Evolutionary conservation across 2,888 invertebrate species (phyloP).

Genomic region (Cephus rjabovi): DNA sequence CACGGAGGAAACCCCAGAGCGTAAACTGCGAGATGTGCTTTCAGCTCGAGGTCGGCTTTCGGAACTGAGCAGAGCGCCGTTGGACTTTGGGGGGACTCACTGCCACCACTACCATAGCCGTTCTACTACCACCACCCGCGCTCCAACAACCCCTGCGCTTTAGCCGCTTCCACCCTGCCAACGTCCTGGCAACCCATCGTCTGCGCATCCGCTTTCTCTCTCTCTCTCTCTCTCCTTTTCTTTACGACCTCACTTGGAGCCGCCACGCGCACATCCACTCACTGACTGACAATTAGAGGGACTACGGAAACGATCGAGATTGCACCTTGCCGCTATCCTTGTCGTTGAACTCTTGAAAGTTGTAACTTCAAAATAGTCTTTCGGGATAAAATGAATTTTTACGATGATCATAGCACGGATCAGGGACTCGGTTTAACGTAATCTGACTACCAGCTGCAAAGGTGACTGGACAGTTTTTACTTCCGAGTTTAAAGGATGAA

Average conservation of each 20-base stretch:
- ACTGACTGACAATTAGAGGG: not conserved
- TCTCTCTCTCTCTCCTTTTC: slow-evolving; percentile 29
- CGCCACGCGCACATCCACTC: not conserved
- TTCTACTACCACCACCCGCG: not conserved
- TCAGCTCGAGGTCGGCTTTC: slow-evolving; percentile 49
- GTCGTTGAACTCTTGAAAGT: not conserved
- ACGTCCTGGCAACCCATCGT: not conserved
- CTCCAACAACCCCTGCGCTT: not conserved
- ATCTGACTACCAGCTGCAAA: not conserved
- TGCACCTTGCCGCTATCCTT: not conserved
- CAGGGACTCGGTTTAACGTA: not conserved
- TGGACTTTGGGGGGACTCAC: slow-evolving; percentile 44
- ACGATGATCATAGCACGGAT: not conserved
- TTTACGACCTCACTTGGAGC: slow-evolving; percentile 11
- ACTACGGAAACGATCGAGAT: not conserved
- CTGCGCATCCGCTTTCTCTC: slow-evolving; percentile 26
- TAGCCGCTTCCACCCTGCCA: slow-evolving; percentile 1
- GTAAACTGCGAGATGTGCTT: slow-evolving; percentile 15
- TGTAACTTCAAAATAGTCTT: not conserved
- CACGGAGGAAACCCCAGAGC: slow-evolving; percentile 9
- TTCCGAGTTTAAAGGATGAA: not conserved
- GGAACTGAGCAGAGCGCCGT: slow-evolving; percentile 42
- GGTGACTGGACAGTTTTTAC: not conserved
- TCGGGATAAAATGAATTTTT: not conserved
- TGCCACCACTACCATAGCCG: slow-evolving; percentile 39